Percentiles rank a stretch among this genome's conserved stretches.
phyloP scores from a whole-genome alignment of 1,140 invertebrate species.

The Hermatobates lingyangjiaoensis region DNA sequence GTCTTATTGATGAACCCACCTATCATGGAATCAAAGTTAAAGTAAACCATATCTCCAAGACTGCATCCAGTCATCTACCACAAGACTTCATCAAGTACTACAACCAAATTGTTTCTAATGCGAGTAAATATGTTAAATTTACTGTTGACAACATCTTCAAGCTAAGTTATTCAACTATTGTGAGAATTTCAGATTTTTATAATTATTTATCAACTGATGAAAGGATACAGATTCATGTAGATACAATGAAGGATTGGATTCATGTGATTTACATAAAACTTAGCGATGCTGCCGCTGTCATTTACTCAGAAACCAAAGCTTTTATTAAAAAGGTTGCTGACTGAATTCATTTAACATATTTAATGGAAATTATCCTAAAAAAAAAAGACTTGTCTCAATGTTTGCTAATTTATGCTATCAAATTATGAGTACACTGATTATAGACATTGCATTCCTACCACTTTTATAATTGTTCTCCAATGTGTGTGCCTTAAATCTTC shows the following conservation, averaged over 20 bases:
- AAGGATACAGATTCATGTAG: not conserved
- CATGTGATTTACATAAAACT: not conserved
- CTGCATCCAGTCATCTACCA: not conserved
- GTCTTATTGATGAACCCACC: not conserved
- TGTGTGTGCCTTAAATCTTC: no score
- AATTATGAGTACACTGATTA: no score
- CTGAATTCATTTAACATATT: no score
- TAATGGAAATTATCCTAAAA: no score
- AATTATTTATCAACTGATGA: not conserved
- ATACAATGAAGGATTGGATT: not conserved
- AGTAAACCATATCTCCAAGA: not conserved
- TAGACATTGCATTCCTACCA: no score
- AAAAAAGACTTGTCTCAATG: no score
- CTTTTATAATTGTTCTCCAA: no score
- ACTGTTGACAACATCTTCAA: not conserved
- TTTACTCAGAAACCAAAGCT: not conserved
- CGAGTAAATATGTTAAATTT: not conserved
- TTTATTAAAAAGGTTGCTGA: no score
- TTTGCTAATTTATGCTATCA: no score
- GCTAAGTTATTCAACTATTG: not conserved
- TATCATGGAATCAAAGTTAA: not conserved
- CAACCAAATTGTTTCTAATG: not conserved
- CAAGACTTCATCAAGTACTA: not conserved
- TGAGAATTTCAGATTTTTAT: not conserved
- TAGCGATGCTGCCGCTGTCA: not conserved